Evolutionary conservation across 1,140 invertebrate genomes (phyloP), one percentile per base, ranked within the genome.

Genomic region (Drosophila tsacasi): DNA sequence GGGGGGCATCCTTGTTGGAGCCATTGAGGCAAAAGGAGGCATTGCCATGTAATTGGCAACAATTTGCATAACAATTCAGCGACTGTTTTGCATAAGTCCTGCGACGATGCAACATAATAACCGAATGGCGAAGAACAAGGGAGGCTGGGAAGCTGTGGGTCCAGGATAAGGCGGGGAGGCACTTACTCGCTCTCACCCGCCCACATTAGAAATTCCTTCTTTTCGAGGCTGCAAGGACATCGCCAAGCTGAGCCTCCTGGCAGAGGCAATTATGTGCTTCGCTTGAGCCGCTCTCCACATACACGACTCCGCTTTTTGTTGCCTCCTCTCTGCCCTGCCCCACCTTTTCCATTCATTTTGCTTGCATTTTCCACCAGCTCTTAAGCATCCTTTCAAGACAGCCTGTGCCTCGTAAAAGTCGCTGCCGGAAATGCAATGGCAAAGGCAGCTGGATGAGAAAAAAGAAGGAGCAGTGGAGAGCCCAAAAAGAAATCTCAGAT

Each of bases 61-160:
- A 90, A 90, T 90, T 90, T 90, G 85, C 85, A 90, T 90, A 90
- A 90, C 85, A 90, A 90, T 90, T 90, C 85, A 82, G 85, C 78
- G 85, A 90, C 85, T 90, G 85, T 90, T 90, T 90, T 90, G 85
- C 85, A 90, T 90, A 90, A 89, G 81, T 89, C 85, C 81, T 81
- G 77, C 67, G 61, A 89, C 77, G 73, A 71, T 84, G 86, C 84
- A 90, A 90, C 85, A 90, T 90, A 81, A 89, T 89, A 87, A 81
- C 85, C 42, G 39, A 62, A 62, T 39, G 64, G 30, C 7, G 35
- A 52, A 44, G 40, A 46, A 46, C 60, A 71, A 49, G 63, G 21
- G 27, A 32, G 62, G 10, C 27, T 4, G 50, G 30, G 50, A 69
- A 39, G 50, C 65, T 58, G 68, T 23, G 35, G 32, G 61, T 25